Evolutionary conservation across 2,113 vertebrate genomes (phyloP).

Genomic region (Oxyruncus cristatus): DNA sequence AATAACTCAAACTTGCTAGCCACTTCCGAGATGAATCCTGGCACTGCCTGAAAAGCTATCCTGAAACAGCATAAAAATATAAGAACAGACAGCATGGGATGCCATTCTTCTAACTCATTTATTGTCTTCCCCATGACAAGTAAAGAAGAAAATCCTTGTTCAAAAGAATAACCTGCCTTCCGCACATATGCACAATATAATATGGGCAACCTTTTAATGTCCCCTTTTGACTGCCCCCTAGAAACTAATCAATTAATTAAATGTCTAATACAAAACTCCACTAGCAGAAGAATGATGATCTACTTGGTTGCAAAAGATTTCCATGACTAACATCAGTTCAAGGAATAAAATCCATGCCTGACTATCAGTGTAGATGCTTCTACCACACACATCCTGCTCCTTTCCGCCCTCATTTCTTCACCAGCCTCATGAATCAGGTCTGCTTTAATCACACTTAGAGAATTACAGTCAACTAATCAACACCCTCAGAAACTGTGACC

Average conservation of each 20-base stretch:
- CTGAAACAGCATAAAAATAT: background rate
- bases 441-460: background rate
- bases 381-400: background rate
- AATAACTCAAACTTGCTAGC: background rate
- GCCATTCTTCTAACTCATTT: background rate
- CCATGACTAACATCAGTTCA: background rate
- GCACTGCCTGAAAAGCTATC: background rate
- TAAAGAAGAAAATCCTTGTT: background rate
- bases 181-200: background rate
- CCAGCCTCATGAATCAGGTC: background rate
- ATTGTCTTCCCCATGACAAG: background rate
- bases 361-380: background rate
- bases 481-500: background rate
- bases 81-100: background rate
- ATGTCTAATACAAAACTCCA: background rate
- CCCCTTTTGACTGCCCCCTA: background rate
- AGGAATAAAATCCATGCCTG: background rate
- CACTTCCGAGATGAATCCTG: background rate
- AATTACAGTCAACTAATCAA: background rate
- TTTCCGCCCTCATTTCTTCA: background rate
- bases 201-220: background rate
- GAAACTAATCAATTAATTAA: background rate
- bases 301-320: background rate
- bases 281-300: background rate
- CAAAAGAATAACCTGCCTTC: background rate